A percentile compares a stretch with the other conserved stretches of the same genome.
These are phyloP conservation scores for Ondatra zibethicus DNA, from an alignment of 2,113 vertebrate species.

Conservation along the genomic window DNA sequence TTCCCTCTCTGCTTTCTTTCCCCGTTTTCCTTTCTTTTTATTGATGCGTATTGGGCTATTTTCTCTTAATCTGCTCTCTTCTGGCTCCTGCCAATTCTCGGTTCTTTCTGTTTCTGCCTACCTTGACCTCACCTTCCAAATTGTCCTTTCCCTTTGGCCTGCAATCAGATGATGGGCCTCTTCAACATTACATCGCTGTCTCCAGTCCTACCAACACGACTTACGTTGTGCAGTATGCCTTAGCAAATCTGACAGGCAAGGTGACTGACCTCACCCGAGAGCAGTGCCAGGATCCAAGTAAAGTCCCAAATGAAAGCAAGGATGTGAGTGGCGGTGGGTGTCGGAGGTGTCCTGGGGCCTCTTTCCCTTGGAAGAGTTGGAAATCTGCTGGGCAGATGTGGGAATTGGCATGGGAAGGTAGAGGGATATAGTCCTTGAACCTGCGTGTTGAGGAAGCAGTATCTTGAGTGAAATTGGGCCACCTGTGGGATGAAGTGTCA, in stretches of 20 bases:
- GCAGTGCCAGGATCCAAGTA: constrained; percentile 89
- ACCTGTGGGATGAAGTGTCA: not conserved
- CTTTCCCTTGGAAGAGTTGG: not conserved
- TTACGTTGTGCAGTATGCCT: constrained; percentile 89
- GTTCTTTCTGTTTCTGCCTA: not conserved
- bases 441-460: not conserved
- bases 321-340: constrained; percentile 86
- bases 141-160: not conserved
- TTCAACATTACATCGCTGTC: constrained; percentile 93
- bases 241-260: constrained; percentile 93
- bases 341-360: not conserved
- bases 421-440: not conserved
- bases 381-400: not conserved
- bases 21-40: not conserved
- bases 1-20: not conserved
- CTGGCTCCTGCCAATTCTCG: not conserved
- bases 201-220: constrained; percentile 86
- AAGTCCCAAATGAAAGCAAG: constrained; percentile 84
- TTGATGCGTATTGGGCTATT: not conserved
- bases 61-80: not conserved
- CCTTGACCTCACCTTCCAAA: not conserved
- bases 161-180: constrained; percentile 85
- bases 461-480: not conserved
- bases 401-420: constrained; percentile 1
- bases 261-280: constrained; percentile 88